Base-by-base conservation (phyloP, 1,140 invertebrate genomes). In the Galendromus occidentalis region DNA sequence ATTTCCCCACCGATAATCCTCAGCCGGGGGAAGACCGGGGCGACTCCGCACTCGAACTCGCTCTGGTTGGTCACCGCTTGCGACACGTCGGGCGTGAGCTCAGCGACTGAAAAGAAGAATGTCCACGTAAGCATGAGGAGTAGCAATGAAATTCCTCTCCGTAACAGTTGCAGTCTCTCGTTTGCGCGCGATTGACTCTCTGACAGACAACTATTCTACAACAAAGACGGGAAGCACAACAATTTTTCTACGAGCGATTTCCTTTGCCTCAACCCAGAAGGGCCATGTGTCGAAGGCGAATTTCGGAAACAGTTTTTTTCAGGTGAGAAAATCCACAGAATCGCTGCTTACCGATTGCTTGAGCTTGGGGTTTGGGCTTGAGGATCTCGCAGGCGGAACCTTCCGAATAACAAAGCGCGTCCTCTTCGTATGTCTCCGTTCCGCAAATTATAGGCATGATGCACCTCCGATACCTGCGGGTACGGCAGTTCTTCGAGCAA, bases 1-100 rank as follows among this genome's bases (percentile, higher is more conserved):
- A 86, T 84, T 47, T 81, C 78, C 0, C 91, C 91, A 0, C 91
- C 91, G 47, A 94, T 87, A 30, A 94, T 93, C 68, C 85, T 81
- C 41, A 85, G 72, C n/a, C 69, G 45, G 42, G 65, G 68, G 9
- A 29, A 33, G 20, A 33, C 25, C 17, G 51, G 51, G 4, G 51
- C 51, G 14, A 29, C 25, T 14, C 51, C 51, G 22, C 51, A 51
- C n/a, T 41, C 39, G 39, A 51, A 51, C 29, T 33, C 30, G 18
- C 29, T 17, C 29, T 65, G 22, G 42, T 33, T 20, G 9, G 20
- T 41, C 22, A n/a, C 30, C 41, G 29, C 44, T 22, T 12, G 7
- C 12, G 42, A 18, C 1, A 25, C 12, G 29, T 65, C 18, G 14
- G 39, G 25, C 41, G 59, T 64, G 44, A 64, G 18, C 9, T 39